Evolutionary conservation across 2,888 invertebrate genomes (phyloP).

Genomic region (Scaeva pyrastri): DNA sequence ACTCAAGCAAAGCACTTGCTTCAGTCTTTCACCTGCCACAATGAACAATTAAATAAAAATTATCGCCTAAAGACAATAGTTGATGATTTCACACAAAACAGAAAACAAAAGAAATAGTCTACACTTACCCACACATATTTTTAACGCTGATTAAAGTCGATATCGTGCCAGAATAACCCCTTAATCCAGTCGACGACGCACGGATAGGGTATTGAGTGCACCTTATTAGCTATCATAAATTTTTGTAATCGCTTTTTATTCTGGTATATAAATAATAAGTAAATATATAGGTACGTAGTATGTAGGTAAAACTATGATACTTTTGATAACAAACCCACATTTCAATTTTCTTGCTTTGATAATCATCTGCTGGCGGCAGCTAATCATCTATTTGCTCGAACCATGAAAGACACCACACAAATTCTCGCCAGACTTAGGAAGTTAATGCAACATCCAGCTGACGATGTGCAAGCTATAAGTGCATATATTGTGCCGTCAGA

Average conservation of each 20-base stretch:
- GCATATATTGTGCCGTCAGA: constrained; percentile 91
- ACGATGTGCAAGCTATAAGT: constrained; percentile 83
- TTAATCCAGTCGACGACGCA: constrained; percentile 35
- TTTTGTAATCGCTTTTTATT: constrained; percentile 35
- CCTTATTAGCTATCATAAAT: not conserved
- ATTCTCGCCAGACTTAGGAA: constrained; percentile 79
- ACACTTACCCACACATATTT: not conserved
- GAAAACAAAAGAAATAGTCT: not conserved
- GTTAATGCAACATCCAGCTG: constrained; percentile 79
- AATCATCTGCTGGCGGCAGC: constrained; percentile 61
- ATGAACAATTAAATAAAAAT: not conserved
- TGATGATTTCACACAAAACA: constrained; percentile 8
- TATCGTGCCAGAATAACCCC: not conserved
- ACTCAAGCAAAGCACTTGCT: not conserved
- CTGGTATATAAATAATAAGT: constrained; percentile 27
- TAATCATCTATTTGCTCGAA: constrained; percentile 49
- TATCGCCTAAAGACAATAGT: not conserved
- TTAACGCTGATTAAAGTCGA: not conserved
- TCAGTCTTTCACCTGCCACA: not conserved
- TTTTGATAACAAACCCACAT: constrained; percentile 9
- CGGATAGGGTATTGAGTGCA: constrained; percentile 14
- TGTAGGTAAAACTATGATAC: not conserved
- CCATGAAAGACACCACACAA: constrained; percentile 81
- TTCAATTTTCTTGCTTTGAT: not conserved
- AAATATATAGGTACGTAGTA: not conserved